These are phyloP conservation scores for Homalodisca vitripennis DNA, from an alignment of 1,140 invertebrate species.

Conservation along the genomic window DNA sequence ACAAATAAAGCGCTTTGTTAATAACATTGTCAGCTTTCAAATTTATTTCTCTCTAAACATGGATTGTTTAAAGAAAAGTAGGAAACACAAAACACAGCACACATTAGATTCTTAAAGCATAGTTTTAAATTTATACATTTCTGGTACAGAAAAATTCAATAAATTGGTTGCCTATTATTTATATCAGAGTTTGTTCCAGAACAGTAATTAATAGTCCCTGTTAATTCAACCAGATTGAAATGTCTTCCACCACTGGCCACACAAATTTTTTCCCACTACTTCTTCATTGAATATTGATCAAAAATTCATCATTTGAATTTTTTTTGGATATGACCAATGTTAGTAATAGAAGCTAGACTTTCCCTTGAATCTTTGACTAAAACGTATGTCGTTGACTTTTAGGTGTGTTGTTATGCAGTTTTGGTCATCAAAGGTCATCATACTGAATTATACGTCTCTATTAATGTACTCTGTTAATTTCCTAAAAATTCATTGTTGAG, in stretches of 20 bases:
- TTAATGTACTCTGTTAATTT: not conserved
- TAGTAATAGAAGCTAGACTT: not conserved
- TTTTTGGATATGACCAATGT: not conserved
- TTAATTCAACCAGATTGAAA: not conserved
- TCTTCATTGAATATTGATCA: not conserved
- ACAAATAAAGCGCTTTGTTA: no score
- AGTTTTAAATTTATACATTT: not conserved
- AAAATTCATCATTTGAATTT: not conserved
- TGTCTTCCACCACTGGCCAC: constrained; percentile 11
- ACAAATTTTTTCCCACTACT: constrained; percentile 17
- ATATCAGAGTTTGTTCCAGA: not conserved
- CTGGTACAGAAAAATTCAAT: not conserved
- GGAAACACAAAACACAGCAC: no score
- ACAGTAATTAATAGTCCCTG: not conserved
- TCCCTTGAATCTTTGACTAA: not conserved
- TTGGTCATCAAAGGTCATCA: not conserved
- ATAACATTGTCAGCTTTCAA: no score
- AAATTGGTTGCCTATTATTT: not conserved
- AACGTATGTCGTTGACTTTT: constrained; percentile 10
- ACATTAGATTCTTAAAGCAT: not conserved
- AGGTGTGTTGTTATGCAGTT: not conserved
- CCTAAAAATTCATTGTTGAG: not conserved
- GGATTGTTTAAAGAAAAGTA: no score
- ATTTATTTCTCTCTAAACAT: no score
- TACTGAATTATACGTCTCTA: not conserved